Conservation (phyloP, 1,140 invertebrate species). For the Cydia pomonella region DNA sequence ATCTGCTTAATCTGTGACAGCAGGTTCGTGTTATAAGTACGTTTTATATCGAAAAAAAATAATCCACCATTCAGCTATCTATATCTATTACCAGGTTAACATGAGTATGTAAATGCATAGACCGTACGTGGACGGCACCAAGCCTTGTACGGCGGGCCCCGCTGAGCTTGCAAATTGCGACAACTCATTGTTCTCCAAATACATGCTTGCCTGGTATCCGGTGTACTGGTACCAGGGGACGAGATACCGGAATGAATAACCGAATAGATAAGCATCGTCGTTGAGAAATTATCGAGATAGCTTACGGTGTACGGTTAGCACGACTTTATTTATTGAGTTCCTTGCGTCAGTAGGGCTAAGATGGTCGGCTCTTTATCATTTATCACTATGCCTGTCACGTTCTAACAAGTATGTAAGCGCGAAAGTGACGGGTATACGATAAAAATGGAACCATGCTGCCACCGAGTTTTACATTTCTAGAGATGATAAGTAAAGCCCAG, state of each 20-base stretch:
- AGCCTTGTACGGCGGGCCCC: constrained; percentile 54
- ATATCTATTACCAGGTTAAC: constrained; percentile 32
- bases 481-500: no score
- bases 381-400: no score
- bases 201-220: constrained; percentile 44
- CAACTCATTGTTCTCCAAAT: constrained; percentile 60
- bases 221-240: constrained; percentile 42
- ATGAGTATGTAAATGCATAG: constrained; percentile 31
- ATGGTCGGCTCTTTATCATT: no score
- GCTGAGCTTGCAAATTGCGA: constrained; percentile 67
- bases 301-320: not conserved
- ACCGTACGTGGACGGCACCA: constrained; percentile 13
- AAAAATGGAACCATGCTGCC: no score
- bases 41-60: not conserved
- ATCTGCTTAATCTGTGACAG: no score
- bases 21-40: no score
- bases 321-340: not conserved
- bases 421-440: no score
- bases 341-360: not conserved
- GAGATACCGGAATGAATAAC: constrained; percentile 42
- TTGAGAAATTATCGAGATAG: constrained; percentile 29
- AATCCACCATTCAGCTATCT: constrained; percentile 14
- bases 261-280: constrained; percentile 27
- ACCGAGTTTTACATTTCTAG: no score
- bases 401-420: no score